Evolutionary conservation across 2,888 invertebrate genomes (phyloP).

Genomic region (Gastracanthus pulcherrimus): DNA sequence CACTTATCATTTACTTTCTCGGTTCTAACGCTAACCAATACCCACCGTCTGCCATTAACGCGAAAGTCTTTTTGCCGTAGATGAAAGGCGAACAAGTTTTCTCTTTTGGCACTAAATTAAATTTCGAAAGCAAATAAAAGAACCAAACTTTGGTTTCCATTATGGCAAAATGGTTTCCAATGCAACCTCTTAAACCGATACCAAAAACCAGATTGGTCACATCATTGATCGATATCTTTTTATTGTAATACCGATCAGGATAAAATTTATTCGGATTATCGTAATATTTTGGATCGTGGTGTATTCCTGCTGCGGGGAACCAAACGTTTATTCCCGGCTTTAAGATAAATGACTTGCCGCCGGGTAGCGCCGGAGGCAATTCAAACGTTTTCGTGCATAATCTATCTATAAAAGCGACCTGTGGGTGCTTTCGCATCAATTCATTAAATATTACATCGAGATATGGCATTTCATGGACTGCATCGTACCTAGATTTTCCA

Average conservation of each 20-base stretch:
- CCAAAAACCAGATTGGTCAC: slow-evolving; percentile 69
- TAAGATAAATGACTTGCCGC: slow-evolving; percentile 55
- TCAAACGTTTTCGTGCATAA: slow-evolving; percentile 78
- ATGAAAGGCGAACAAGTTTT: slow-evolving; percentile 56
- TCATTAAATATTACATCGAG: slow-evolving; percentile 78
- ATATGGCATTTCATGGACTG: slow-evolving; percentile 77
- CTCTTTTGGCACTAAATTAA: slow-evolving; percentile 41
- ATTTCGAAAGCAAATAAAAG: slow-evolving; percentile 57
- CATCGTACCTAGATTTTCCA: slow-evolving; percentile 73
- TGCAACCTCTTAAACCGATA: slow-evolving; percentile 69
- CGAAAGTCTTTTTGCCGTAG: slow-evolving; percentile 34
- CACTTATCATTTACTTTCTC: too few relatives aligned
- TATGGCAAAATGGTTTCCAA: slow-evolving; percentile 64
- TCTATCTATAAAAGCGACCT: slow-evolving; percentile 78
- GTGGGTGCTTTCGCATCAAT: slow-evolving; percentile 69
- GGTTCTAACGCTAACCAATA: slow-evolving; percentile 51
- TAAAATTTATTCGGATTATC: slow-evolving; percentile 77
- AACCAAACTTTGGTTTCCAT: slow-evolving; percentile 58
- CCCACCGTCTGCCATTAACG: slow-evolving; percentile 47
- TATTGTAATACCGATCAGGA: slow-evolving; percentile 75
- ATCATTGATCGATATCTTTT: slow-evolving; percentile 70
- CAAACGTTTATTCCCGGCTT: slow-evolving; percentile 67
- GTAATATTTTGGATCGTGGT: slow-evolving; percentile 75
- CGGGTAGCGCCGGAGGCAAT: too few relatives aligned
- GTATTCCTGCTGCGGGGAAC: slow-evolving; percentile 72